Evolutionary conservation across 2,888 invertebrate species (phyloP), one percentile per base, ranked within the genome.

Genomic region (Noctua pronuba): DNA sequence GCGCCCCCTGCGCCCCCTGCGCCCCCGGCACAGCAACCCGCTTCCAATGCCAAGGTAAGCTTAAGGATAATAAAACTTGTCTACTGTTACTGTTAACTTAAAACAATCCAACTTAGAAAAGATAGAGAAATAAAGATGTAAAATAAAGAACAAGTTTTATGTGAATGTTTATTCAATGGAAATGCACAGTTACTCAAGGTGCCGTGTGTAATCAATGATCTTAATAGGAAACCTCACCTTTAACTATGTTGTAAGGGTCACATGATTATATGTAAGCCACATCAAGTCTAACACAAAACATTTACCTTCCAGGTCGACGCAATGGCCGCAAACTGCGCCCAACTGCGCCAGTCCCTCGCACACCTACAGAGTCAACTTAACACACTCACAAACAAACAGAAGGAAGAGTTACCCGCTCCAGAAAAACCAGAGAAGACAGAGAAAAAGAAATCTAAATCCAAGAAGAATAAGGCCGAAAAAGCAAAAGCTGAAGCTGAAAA

Each of bases 251-350:
- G 24, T 52, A 52, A 52, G 52, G 6, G 21, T 8, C 10, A 62
- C 60, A 31, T 60, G 58, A 21, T 21, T 4, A 60, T 21, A 60
- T 10, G 52, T 24, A 24, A 52, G 24, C 55, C 13, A 55, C n/a
- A n/a, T 1, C n/a, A 64, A 65, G 16, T 41, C n/a, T 66, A 60
- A 69, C n/a, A 41, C 21, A 1, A 79, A 21, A 49, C 49, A 3
- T 55, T 24, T 0, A 35, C 28, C n/a, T 71, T 73, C 11, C 86
- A 97, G 97, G 97, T 97, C 76, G 97, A 97, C 82, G 95, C 97
- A 10, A 97, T 97, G 97, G 96, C 97, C 0, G 97, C 97, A 0
- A 97, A 97, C 88, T 97, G 97, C 87, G 97, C 97, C 0, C 97
- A 97, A 81, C 92, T 97, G 0, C 96, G 97, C 75, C 97, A 97